Evolutionary conservation across 2,113 vertebrate species (phyloP), one percentile per base, ranked within the genome.

Genomic region (Rhinoptilus africanus): DNA sequence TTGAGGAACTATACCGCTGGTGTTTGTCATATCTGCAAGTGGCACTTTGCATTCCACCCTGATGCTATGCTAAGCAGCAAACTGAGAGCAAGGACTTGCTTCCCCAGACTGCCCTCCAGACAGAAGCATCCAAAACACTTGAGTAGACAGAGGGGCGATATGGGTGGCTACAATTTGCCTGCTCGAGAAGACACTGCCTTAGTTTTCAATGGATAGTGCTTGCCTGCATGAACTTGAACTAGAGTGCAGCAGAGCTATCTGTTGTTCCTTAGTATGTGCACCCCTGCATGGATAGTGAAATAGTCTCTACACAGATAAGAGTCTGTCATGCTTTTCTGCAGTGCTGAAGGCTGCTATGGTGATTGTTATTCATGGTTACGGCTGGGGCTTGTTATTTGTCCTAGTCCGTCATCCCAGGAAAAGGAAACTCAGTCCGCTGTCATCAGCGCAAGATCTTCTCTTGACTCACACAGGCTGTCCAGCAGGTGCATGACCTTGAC

Each of bases 31-130:
- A 93, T 74, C 92, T 97, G 78, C 54, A 83, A 94, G 93, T 93
- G 92, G 90, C 41, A 92, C 95, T 96, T 76, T 16, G 12, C 96
- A 92, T 97, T 96, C 93, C 89, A 62, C 39, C 66, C 50, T 76
- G 74, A 82, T 64, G 48, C 73, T 88, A 82, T 64, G 45, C 67
- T 69, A 50, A 85, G 67, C 64, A 73, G 57, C 63, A 85, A 50
- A 85, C 10, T 9, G 32, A 84, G 43, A 35, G 6, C 69, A 82
- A 91, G 64, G 92, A 88, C 77, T 72, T 34, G 62, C 48, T 88
- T 89, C 62, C 95, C 28, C 3, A 0, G 41, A 57, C 20, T 92
- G 45, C 41, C 20, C 59, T 92, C 76, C 85, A 83, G 53, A 48
- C 6, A 85, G 28, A 80, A 83, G 17, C 67, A 69, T 85, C 39